These are phyloP conservation scores for Pherbina coryleti DNA, from an alignment of 2,888 invertebrate genomes.

Conservation along the genomic window DNA sequence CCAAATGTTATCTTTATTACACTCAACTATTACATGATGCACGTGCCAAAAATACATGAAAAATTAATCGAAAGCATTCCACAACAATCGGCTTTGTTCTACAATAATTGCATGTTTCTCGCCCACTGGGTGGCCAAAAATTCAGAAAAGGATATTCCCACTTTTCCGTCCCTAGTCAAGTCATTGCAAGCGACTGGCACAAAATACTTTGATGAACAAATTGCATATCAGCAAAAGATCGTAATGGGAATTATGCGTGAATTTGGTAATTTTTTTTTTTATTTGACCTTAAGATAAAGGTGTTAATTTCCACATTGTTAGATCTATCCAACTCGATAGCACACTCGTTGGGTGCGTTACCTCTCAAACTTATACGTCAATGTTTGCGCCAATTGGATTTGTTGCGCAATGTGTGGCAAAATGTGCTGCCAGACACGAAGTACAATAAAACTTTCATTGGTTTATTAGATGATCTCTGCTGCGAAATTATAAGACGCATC, in stretches of 20 bases:
- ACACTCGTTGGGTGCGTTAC: slow-evolving; percentile 62
- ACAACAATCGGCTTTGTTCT: slow-evolving; percentile 86
- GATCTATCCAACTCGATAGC: slow-evolving; percentile 60
- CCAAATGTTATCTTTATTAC: slow-evolving; percentile 66
- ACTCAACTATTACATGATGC: slow-evolving; percentile 81
- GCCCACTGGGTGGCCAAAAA: slow-evolving; percentile 80
- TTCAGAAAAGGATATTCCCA: slow-evolving; percentile 72
- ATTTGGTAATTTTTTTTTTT: slow-evolving; percentile 73
- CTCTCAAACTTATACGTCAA: slow-evolving; percentile 82
- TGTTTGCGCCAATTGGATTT: slow-evolving; percentile 87
- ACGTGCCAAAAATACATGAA: slow-evolving; percentile 85
- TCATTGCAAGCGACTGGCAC: slow-evolving; percentile 78
- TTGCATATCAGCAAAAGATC: slow-evolving; percentile 82
- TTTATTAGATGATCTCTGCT: slow-evolving; percentile 69
- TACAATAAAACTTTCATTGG: slow-evolving; percentile 80
- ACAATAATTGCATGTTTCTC: slow-evolving; percentile 93
- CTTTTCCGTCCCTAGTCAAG: slow-evolving; percentile 77
- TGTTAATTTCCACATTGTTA: slow-evolving; percentile 36
- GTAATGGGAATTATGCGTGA: slow-evolving; percentile 81
- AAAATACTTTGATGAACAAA: slow-evolving; percentile 79
- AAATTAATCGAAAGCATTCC: slow-evolving; percentile 86
- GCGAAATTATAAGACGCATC: slow-evolving; percentile 70
- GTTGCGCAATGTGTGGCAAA: slow-evolving; percentile 88
- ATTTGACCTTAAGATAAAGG: neutral
- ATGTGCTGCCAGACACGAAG: slow-evolving; percentile 82